Base-by-base conservation (phyloP, 2,797 vertebrate species). In the Protonibea diacanthus region DNA sequence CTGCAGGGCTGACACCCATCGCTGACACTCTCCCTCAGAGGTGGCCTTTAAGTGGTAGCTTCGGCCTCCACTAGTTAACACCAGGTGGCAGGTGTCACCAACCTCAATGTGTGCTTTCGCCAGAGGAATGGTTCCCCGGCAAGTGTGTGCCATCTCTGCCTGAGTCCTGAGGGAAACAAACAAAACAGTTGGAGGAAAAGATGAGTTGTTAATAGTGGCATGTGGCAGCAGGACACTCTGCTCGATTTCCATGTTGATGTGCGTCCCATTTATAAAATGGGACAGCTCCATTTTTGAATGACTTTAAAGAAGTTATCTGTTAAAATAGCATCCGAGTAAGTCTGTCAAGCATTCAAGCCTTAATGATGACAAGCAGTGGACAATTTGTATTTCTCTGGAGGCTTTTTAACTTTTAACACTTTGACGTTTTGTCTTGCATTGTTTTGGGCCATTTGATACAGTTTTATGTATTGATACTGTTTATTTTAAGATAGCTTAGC, bases 131-230 rank as follows among this genome's bases (percentile, higher is more conserved):
- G 98, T 99, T 56, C 96, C 97, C 0, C 97, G 95, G 79, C 97
- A 99, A 5, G 97, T 98, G 94, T 99, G 97, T 3, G 96, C 97
- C 98, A 99, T 99, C 89, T 99, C 98, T 0, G 96, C 97, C 88
- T 98, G 97, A 0, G 97, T 99, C 95, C 98, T 99, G 91, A 68
- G 53, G 56, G 59, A 53, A 59, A 56, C n/a, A 55, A 67, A 40
- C 78, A 74, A 25, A 61, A 53, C 12, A 69, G 51, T 38, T 27
- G 57, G 33, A 58, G 20, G 20, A 20, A 33, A 47, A 5, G 48
- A 38, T 18, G 23, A 56, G 29, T 33, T 47, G 6, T 63, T 47
- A 38, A 55, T 27, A 4, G 44, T 9, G 48, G 13, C 0, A 9
- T 20, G 45, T 6, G n/a, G 49, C 17, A 23, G 47, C 49, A 52